These are phyloP conservation scores for Conomelus anceps DNA, from an alignment of 2,888 invertebrate genomes.

Conservation along the genomic window DNA sequence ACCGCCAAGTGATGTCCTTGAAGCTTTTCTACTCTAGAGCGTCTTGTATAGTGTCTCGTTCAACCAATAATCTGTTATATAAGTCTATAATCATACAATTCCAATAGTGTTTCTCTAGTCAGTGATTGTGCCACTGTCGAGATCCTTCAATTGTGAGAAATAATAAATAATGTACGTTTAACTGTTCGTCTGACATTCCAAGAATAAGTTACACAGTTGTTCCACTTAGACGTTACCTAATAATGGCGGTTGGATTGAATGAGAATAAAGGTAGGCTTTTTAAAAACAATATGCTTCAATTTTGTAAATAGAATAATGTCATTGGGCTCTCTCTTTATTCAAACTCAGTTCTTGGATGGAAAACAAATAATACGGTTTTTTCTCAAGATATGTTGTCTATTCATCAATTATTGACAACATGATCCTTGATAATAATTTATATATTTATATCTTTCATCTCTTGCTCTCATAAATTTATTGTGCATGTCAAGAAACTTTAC, in stretches of 20 bases:
- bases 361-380: too few species aligned
- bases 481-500: too few species aligned
- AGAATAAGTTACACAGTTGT: too few species aligned
- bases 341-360: too few species aligned
- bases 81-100: background rate
- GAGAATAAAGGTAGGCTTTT: background rate
- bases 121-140: background rate
- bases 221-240: background rate
- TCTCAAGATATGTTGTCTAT: too few species aligned
- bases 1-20: background rate
- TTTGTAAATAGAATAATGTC: background rate
- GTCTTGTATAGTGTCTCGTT: background rate
- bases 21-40: background rate
- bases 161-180: too few species aligned
- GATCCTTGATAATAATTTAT: too few species aligned
- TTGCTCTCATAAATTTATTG: too few species aligned
- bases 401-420: too few species aligned
- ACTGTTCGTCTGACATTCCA: background rate
- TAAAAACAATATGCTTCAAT: background rate
- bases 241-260: background rate
- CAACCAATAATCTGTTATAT: background rate
- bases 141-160: background rate
- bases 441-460: too few species aligned
- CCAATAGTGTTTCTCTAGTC: slow-evolving; percentile 1
- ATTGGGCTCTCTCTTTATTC: too few species aligned